Conservation (phyloP, 2,888 invertebrate species). For the Panzeria rudis region DNA sequence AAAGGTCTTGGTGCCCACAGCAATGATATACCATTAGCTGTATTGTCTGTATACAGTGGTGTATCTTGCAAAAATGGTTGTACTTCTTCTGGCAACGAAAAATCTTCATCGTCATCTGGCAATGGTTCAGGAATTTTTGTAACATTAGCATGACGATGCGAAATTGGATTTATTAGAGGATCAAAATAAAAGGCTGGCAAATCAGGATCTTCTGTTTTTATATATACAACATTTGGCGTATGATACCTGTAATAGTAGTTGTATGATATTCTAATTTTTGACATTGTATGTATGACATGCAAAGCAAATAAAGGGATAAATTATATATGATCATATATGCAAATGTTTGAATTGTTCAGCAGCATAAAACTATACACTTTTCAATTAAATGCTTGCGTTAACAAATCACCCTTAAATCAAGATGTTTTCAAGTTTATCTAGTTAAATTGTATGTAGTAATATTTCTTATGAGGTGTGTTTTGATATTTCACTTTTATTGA, state of each 20-base stretch:
- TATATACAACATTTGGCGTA: constrained; percentile 99
- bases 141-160: constrained; percentile 92
- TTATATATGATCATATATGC: background rate
- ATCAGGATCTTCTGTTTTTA: constrained; percentile 99
- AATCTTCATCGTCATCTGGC: constrained; percentile 97
- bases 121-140: constrained; percentile 91
- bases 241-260: constrained; percentile 91
- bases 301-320: no score
- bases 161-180: constrained; percentile 99
- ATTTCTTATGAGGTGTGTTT: constrained; percentile 79
- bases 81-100: constrained; percentile 94
- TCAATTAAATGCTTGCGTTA: constrained; percentile 61
- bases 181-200: constrained; percentile 99
- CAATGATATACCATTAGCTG: constrained; percentile 98
- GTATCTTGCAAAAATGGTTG: constrained; percentile 97
- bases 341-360: constrained; percentile 69
- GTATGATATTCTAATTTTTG: background rate
- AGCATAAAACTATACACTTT: constrained; percentile 61
- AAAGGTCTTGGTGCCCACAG: constrained; percentile 99
- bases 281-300: no score
- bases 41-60: constrained; percentile 98
- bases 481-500: constrained; percentile 77
- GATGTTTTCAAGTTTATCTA: constrained; percentile 73
- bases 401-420: constrained; percentile 83
- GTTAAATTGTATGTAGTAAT: constrained; percentile 84